Percentiles rank a stretch among this genome's conserved stretches.
Conservation (phyloP, 2,797 vertebrate genomes). For the Sebastes trivittatus region DNA sequence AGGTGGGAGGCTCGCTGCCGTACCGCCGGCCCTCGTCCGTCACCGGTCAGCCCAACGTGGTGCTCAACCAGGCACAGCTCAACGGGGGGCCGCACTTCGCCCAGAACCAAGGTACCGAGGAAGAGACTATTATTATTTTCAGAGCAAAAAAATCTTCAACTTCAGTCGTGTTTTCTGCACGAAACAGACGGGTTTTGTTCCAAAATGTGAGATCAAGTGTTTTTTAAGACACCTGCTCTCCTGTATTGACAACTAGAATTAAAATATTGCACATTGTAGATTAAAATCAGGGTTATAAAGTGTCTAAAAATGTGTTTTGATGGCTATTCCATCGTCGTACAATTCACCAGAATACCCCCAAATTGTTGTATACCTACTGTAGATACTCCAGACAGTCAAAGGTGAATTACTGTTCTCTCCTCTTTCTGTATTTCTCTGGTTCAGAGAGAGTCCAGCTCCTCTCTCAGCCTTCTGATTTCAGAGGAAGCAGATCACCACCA, state of each 20-base stretch:
- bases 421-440: not conserved
- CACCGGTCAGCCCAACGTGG: slow-evolving; percentile 88
- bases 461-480: not conserved
- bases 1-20: slow-evolving; percentile 94
- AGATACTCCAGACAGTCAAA: not conserved
- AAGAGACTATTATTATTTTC: too few relatives aligned
- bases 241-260: too few relatives aligned
- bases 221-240: too few relatives aligned
- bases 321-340: too few relatives aligned
- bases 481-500: not conserved
- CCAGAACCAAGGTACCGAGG: slow-evolving; percentile 89
- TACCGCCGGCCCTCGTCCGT: slow-evolving; percentile 95
- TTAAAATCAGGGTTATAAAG: accelerated
- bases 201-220: too few relatives aligned
- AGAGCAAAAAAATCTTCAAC: too few relatives aligned
- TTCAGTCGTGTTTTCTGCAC: too few relatives aligned
- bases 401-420: not conserved
- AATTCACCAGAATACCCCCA: not conserved
- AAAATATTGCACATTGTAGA: too few relatives aligned
- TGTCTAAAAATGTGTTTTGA: too few relatives aligned
- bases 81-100: slow-evolving; percentile 94
- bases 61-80: slow-evolving; percentile 86
- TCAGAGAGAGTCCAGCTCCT: not conserved
- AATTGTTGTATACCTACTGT: not conserved
- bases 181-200: too few relatives aligned